Evolutionary conservation across 1,140 invertebrate species (phyloP), one percentile per base, ranked within the genome.

Genomic region (Aradophagus sp.): DNA sequence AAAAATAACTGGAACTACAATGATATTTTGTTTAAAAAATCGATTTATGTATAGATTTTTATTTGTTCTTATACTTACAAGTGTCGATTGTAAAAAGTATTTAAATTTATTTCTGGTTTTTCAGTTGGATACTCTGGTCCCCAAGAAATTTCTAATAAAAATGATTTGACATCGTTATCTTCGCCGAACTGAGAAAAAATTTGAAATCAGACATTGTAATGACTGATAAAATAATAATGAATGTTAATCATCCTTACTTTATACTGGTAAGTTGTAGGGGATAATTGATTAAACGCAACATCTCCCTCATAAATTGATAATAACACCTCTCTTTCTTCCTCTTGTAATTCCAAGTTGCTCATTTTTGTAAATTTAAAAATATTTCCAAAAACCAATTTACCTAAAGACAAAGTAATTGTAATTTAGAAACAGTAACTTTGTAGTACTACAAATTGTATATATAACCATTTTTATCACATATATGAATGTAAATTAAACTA

Each of bases 261-360:
- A 79, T 97, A 97, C 77, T 97, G 95, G 87, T 93, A 97, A 26
- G 89, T 91, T 19, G 88, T 93, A 8, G 88, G 74, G 77, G 91
- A 89, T 15, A 95, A 80, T 86, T 94, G 89, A 81, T 95, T 96
- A 78, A 97, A 98, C 58, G 89, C 90, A 13, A 89, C 84, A 86
- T 98, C 96, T 11, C 96, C 96, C 76, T 97, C 95, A 86, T 97
- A 98, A 77, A 98, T 98, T 6, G 96, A 97, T 67, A 90, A 87
- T 44, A 98, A 83, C 0, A 96, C 96, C 89, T 97, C 96, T 44
- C 92, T 86, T 86, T 98, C 96, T 77, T 97, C 96, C 62, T 92
- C 88, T 83, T 95, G 94, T 41, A 90, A 84, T 79, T 94, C 92
- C 15, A 77, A 77, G 75, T 89, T 86, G 32, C 84, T 87, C 89